Evolutionary conservation across 2,888 invertebrate genomes (phyloP), one percentile per base, ranked within the genome.

Genomic region (Macaria liturata): DNA sequence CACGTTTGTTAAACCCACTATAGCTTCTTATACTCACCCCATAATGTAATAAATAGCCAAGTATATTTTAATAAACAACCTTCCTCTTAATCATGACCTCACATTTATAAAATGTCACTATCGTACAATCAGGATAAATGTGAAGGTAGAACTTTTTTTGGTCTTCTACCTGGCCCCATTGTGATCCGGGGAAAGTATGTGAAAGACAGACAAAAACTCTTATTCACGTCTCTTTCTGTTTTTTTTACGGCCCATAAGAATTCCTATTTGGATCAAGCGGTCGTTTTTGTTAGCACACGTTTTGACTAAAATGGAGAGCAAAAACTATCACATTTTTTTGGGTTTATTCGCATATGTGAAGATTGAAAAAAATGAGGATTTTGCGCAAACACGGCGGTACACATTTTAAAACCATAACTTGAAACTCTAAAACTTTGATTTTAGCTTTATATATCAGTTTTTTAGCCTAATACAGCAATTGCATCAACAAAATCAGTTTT

Each of bases 161-260:
- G 58, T 72, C 78, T 72, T 69, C 86, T 90, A 90, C 90, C 89
- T 89, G 89, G 78, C 66, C 54, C 81, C 70, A 82, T 88, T 87
- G 83, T 4, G 86, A 75, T 71, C 74, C 65, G 76, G 87, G 83
- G 91, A 91, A 91, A 91, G 90, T 88, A 84, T 81, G 85, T 83
- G 87, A 88, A 88, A 89, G 87, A 84, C 68, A 71, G 57, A 78
- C 76, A 84, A 86, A 86, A 86, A 86, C 81, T 69, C 61, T 76
- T 83, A 86, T 87, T 88, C 85, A 78, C 75, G 71, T 78, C 75
- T 79, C 77, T 75, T 71, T 73, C 32, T 78, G 74, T 76, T 79
- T 78, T 81, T 81, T 79, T 76, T 71, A 65, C 74, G 74, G 76
- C 77, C 81, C 83, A 78, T 74, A 76, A 76, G 77, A 86, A 88